Conservation (phyloP, 2,888 invertebrate species). For the Thymelicus lineola region DNA sequence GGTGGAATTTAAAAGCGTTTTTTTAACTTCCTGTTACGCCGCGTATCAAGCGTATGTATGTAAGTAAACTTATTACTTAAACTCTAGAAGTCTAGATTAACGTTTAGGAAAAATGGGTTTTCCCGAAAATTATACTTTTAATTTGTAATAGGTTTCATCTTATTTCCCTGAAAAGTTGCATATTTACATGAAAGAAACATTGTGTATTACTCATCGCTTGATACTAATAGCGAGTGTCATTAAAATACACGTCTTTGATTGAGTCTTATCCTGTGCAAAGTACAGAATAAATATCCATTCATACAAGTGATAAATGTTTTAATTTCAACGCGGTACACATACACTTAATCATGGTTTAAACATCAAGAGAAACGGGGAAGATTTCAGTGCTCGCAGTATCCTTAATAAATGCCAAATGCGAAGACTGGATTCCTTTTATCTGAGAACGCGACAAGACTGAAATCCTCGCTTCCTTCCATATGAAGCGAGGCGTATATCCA, state of each 20-base stretch:
- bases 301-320: constrained; percentile 26
- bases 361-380: constrained; percentile 31
- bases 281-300: background rate
- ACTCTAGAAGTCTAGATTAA: too few species aligned
- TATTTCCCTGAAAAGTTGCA: too few species aligned
- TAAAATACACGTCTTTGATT: background rate
- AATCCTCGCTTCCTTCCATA: constrained; percentile 54
- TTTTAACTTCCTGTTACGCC: too few species aligned
- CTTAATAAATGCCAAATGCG: constrained; percentile 41
- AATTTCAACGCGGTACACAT: constrained; percentile 27
- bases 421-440: constrained; percentile 46
- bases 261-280: background rate
- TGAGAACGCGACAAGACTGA: constrained; percentile 47
- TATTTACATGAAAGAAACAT: too few species aligned
- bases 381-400: constrained; percentile 29
- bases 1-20: too few species aligned
- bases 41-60: too few species aligned
- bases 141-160: too few species aligned
- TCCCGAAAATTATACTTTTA: too few species aligned
- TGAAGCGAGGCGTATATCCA: constrained; percentile 63
- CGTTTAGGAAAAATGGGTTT: too few species aligned
- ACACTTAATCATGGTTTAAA: constrained; percentile 34
- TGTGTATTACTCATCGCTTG: too few species aligned
- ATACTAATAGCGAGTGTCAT: background rate
- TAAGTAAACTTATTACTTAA: too few species aligned